Evolutionary conservation across 2,113 vertebrate genomes (phyloP).

Genomic region (Piprites chloris): DNA sequence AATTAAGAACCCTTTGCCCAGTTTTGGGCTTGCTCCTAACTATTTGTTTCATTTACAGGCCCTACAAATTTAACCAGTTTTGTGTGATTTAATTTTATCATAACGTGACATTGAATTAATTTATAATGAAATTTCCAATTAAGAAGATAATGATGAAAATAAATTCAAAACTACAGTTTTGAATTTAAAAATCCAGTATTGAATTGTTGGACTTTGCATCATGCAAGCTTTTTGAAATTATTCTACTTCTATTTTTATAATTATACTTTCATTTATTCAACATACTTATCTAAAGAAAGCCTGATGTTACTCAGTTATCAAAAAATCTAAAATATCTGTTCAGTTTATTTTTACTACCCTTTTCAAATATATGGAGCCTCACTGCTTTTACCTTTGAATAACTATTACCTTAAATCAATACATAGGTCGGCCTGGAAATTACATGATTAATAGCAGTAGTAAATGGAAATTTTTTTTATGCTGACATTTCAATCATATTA

Average conservation of each 20-base stretch:
- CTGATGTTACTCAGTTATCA: not conserved
- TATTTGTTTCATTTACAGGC: not conserved
- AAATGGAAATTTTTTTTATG: not conserved
- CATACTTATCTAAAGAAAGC: not conserved
- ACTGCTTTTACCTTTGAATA: not conserved
- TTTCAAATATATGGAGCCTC: not conserved
- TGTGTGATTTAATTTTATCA: not conserved
- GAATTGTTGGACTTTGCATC: not conserved
- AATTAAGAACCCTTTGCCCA: not conserved
- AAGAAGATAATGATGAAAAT: not conserved
- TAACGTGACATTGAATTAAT: not conserved
- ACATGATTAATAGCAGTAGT: not conserved
- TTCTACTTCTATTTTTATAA: not conserved
- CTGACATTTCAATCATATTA: not conserved
- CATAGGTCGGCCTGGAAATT: not conserved
- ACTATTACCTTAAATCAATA: not conserved
- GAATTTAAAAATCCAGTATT: not conserved
- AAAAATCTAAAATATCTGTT: not conserved
- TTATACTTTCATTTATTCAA: not conserved
- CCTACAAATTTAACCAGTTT: not conserved
- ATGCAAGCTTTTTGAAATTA: not conserved
- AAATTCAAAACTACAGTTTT: not conserved
- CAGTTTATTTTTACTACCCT: not conserved
- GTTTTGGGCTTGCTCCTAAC: not conserved
- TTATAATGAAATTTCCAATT: not conserved